Evolutionary conservation across 2,888 invertebrate species (phyloP).

Genomic region (Belgica antarctica): DNA sequence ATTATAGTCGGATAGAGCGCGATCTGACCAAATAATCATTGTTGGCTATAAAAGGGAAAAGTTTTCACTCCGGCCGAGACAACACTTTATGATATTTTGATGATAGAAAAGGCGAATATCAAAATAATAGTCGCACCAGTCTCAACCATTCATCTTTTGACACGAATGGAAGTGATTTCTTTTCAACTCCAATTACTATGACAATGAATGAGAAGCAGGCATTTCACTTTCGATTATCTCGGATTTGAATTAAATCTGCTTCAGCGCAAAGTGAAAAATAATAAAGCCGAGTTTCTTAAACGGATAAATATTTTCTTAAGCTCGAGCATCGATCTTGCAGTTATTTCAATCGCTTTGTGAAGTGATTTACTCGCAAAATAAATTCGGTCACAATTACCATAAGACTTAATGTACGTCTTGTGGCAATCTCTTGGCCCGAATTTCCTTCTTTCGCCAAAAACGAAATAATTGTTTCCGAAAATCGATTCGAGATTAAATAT

Average conservation of each 20-base stretch:
- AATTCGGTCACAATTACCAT: not conserved
- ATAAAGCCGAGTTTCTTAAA: not conserved
- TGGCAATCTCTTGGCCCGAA: constrained; percentile 2
- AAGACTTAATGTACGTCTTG: not conserved
- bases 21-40: not conserved
- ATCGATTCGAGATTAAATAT: not conserved
- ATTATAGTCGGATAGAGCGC: not conserved
- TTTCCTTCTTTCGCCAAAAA: too few relatives aligned
- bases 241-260: not conserved
- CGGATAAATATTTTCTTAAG: not conserved
- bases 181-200: constrained; percentile 21
- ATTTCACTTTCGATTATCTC: constrained; percentile 25
- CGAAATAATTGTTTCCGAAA: not conserved
- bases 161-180: constrained; percentile 20
- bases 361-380: not conserved
- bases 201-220: constrained; percentile 14
- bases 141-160: not conserved
- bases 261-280: not conserved
- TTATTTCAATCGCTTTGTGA: not conserved
- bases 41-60: not conserved
- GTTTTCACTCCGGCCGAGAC: not conserved
- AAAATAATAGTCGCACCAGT: not conserved
- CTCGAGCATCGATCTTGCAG: not conserved
- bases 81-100: not conserved
- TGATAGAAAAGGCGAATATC: constrained; percentile 7